Evolutionary conservation across 2,888 invertebrate species (phyloP), one percentile per base, ranked within the genome.

Genomic region (Phania funesta): DNA sequence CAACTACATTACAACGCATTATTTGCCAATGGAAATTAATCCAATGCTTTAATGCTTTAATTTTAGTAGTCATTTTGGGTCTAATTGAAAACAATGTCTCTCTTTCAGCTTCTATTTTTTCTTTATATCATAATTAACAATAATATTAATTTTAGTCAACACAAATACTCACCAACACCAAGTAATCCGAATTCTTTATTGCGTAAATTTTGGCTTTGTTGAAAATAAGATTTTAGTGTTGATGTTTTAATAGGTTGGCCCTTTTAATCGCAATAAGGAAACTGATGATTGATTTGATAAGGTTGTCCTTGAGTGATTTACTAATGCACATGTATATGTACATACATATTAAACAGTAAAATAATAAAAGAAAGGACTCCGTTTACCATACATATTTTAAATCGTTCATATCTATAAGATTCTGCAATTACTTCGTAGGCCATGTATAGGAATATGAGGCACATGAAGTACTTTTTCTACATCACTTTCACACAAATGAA

Each of bases 1-100:
- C n/a, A 18, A 18, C 7, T 11, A 26, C 38, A 11, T 7, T 54
- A 2, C 32, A 22, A 29, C 26, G 29, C 24, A 58, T 75, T 75
- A 60, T 29, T 60, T 52, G 50, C 38, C 67, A 67, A 73, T 76
- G 41, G 29, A 71, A 76, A 71, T 76, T 81, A 81, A 81, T 81
- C 71, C 60, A 65, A 67, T 76, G n/a, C n/a, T n/a, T n/a, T n/a
- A n/a, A n/a, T n/a, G n/a, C 67, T 29, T 29, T 60, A 60, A 60
- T 46, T 71, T 62, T 73, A 73, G 71, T 62, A 48, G 29, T 46
- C n/a, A 67, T n/a, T 44, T 65, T 70, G 67, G 18, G 52, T 67
- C 41, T 76, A 76, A 76, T 76, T 81, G 52, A 67, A 62, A 60
- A 67, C 18, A 71, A n/a, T 52, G 52, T 58, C 13, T 38, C 18